Percentiles rank a stretch among this genome's conserved stretches.
phyloP scores from a whole-genome alignment of 2,797 vertebrate genomes.

The Myotis vivesi region DNA sequence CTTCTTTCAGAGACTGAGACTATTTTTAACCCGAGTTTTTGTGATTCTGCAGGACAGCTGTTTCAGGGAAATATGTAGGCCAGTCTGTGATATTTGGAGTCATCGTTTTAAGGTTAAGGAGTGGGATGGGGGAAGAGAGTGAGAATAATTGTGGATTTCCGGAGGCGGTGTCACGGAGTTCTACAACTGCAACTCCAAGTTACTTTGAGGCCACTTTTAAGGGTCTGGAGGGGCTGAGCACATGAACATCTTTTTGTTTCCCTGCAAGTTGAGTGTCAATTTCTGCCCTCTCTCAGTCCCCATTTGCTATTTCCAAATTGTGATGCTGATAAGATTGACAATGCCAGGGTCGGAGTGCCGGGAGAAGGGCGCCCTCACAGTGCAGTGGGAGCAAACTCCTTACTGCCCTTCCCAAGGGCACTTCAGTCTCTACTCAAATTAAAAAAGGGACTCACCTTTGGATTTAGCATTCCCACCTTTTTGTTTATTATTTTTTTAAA shows the following conservation, averaged over 20 bases:
- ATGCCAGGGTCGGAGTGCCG: neutral
- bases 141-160: constrained; percentile 44
- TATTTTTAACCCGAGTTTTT: constrained; percentile 42
- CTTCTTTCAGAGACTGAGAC: constrained; percentile 13
- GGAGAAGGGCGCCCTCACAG: neutral
- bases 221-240: neutral
- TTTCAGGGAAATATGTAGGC: constrained; percentile 57
- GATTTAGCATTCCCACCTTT: neutral
- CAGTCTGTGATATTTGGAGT: constrained; percentile 60
- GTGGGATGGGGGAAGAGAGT: constrained; percentile 52
- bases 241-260: neutral
- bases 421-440: neutral
- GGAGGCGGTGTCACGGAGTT: neutral
- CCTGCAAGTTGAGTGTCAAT: neutral
- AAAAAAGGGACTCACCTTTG: neutral
- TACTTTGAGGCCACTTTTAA: neutral
- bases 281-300: neutral
- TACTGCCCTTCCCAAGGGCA: neutral
- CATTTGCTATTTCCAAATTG: neutral
- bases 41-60: constrained; percentile 51
- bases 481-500: neutral
- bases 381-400: neutral
- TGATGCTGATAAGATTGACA: neutral
- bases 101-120: constrained; percentile 59
- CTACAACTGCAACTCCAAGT: neutral